A percentile compares a stretch with the other conserved stretches of the same genome.
phyloP scores from a whole-genome alignment of 2,888 invertebrate genomes.

The Listrodromus nycthemerus region DNA sequence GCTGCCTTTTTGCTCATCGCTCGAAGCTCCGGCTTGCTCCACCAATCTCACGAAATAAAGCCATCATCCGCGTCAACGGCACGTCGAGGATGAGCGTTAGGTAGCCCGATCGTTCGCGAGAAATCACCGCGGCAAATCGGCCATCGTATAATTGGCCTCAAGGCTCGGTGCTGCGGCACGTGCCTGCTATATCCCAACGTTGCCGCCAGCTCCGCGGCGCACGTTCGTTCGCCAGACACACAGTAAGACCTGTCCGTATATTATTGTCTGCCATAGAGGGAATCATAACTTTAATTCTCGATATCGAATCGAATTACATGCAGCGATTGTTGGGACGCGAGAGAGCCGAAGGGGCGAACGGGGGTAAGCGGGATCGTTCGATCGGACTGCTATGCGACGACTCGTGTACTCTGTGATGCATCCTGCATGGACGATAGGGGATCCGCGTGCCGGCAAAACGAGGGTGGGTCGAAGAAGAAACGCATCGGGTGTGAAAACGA shows the following conservation, averaged over 20 bases:
- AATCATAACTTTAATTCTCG: slow-evolving; percentile 82
- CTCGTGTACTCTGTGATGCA: slow-evolving; percentile 22
- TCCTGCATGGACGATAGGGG: slow-evolving; percentile 16
- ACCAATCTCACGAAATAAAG: slow-evolving; percentile 61
- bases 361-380: slow-evolving; percentile 10
- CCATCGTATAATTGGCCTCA: slow-evolving; percentile 69
- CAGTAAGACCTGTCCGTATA: slow-evolving; percentile 84
- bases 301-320: slow-evolving; percentile 83
- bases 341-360: slow-evolving; percentile 49
- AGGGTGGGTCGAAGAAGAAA: slow-evolving; percentile 39
- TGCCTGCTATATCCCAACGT: slow-evolving; percentile 55
- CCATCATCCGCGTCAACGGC: slow-evolving; percentile 56
- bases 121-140: slow-evolving; percentile 69
- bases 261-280: slow-evolving; percentile 77
- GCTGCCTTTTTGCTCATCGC: slow-evolving; percentile 49
- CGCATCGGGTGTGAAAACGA: slow-evolving; percentile 29
- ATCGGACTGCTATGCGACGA: slow-evolving; percentile 36
- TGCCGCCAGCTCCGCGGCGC: slow-evolving; percentile 52
- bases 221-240: slow-evolving; percentile 74
- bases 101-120: slow-evolving; percentile 61
- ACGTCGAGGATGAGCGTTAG: slow-evolving; percentile 55
- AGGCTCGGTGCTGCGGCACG: slow-evolving; percentile 64
- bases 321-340: slow-evolving; percentile 72
- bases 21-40: slow-evolving; percentile 17
- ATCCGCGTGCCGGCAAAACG: slow-evolving; percentile 41